Evolutionary conservation across 2,888 invertebrate genomes (phyloP), one percentile per base, ranked within the genome.

Genomic region (Exephanes ischioxanthus): DNA sequence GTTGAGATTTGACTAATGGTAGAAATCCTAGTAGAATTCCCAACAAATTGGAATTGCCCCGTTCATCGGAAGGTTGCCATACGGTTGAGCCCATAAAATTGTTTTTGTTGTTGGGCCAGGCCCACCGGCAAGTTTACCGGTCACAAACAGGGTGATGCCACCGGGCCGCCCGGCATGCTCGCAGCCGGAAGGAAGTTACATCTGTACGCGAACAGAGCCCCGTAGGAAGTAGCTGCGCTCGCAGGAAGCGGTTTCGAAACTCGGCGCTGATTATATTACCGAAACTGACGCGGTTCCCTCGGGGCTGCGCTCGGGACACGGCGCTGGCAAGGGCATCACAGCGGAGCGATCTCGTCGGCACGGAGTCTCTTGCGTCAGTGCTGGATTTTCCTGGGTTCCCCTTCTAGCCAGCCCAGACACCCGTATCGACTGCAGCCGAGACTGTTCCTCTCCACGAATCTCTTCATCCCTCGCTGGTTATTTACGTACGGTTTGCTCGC

Each of bases 201-300:
- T 68, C 71, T 55, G 78, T 79, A 79, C 76, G 85, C 82, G 82
- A 85, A 85, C 79, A 61, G 75, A 71, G 66, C 63, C 78, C 61
- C 68, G 78, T 71, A 70, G 78, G 76, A 66, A 70, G 79, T 66
- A 55, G 73, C 73, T 73, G 61, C 26, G 68, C 68, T 48, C 70
- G 70, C 45, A 75, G 75, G 75, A 82, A 85, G 82, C 79, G 82
- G 82, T 82, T 79, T 82, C 73, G 75, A 66, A 75, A 85, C 81
- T 81, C 78, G 75, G 78, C 73, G 78, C 53, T 85, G 81, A 81
- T 85, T 78, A 68, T 63, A 81, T 81, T 85, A 85, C 67, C 76
- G 76, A 85, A 78, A 85, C 85, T 79, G 85, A 85, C 85, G 85
- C 48, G 68, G 61, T 76, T 85, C 71, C 76, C 79, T 75, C 22